Conservation (phyloP, 2,797 vertebrate genomes). For the Anabas testudineus region DNA sequence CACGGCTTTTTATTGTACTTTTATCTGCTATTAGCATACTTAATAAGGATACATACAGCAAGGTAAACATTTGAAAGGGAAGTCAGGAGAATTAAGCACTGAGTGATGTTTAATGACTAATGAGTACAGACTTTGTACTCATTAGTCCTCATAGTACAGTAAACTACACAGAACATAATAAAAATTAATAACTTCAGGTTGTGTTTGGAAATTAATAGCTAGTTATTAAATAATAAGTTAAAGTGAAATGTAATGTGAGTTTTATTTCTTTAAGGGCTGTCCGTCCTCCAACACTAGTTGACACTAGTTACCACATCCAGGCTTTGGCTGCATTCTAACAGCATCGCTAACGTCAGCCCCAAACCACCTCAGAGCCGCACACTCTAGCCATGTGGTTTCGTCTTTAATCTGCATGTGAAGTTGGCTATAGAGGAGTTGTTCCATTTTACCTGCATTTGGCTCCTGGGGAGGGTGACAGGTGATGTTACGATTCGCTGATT, state of each 20-base stretch:
- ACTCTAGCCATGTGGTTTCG: conserved; percentile 14
- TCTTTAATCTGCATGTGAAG: background rate
- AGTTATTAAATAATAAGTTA: no score
- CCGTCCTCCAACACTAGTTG: conserved; percentile 10
- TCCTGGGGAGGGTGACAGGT: background rate
- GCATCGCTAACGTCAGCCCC: conserved; percentile 1
- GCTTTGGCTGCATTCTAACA: conserved; percentile 65
- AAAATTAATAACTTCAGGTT: background rate
- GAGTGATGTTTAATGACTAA: background rate
- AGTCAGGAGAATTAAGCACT: background rate
- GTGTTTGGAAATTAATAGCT: background rate
- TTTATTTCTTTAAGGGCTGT: conserved; percentile 20
- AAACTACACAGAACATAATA: no score
- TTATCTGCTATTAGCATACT: background rate
- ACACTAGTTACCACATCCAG: conserved; percentile 47
- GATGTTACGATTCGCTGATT: conserved; percentile 2
- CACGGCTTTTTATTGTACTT: no score
- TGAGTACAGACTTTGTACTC: no score
- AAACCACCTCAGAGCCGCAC: conserved; percentile 3
- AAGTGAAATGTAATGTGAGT: background rate
- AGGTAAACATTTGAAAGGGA: conserved; percentile 15
- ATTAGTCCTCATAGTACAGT: no score
- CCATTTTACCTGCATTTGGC: background rate
- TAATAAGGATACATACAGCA: background rate
- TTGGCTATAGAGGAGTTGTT: background rate